phyloP scores from a whole-genome alignment of 2,797 vertebrate species.

The Coendou prehensilis region DNA sequence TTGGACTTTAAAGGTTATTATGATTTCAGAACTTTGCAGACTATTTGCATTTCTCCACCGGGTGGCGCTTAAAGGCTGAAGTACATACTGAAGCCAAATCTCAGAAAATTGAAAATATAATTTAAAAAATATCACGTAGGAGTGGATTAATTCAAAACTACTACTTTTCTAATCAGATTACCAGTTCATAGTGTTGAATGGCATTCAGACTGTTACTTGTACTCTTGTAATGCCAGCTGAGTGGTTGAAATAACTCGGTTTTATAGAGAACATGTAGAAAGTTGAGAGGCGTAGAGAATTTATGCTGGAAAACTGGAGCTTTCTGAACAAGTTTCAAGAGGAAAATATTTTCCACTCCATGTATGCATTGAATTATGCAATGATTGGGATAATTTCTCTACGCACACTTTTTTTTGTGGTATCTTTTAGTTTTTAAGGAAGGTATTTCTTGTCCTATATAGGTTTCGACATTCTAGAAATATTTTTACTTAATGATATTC shows the following conservation, averaged over 20 bases:
- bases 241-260: background rate
- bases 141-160: conserved; percentile 55
- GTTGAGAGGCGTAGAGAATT: background rate
- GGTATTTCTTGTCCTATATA: background rate
- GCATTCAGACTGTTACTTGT: background rate
- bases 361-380: background rate
- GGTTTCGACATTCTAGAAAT: background rate
- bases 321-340: background rate
- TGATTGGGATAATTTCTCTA: background rate
- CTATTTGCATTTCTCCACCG: conserved; percentile 82
- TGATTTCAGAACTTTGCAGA: conserved; percentile 41
- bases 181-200: background rate
- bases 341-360: background rate
- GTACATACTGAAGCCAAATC: background rate
- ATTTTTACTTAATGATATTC: background rate
- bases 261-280: background rate
- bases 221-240: background rate
- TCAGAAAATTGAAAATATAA: background rate
- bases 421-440: conserved; percentile 51
- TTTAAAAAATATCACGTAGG: conserved; percentile 59
- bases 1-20: background rate
- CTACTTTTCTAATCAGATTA: conserved; percentile 60
- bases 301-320: background rate
- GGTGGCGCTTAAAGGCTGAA: conserved; percentile 87
- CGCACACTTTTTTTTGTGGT: accelerated